phyloP scores from a whole-genome alignment of 2,888 invertebrate species.

The Drosophila atripex region DNA sequence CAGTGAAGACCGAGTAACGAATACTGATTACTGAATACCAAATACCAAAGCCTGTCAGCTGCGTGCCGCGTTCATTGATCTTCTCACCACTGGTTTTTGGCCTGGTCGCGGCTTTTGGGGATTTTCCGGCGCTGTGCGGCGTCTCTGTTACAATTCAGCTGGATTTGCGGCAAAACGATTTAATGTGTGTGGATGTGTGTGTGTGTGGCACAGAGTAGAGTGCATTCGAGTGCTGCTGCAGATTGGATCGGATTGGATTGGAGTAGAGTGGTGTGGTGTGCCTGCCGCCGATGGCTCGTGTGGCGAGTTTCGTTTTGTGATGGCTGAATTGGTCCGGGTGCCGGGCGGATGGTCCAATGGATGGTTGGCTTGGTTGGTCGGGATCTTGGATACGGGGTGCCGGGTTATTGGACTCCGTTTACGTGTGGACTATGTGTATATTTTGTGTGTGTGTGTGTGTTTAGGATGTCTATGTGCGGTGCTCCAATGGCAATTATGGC shows the following conservation, averaged over 20 bases:
- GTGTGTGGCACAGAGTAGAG: slow-evolving; percentile 5
- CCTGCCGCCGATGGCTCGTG: slow-evolving; percentile 74
- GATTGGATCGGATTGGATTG: slow-evolving; percentile 28
- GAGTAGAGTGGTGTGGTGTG: slow-evolving; percentile 34
- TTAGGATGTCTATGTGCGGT: slow-evolving; percentile 48
- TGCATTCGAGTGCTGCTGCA: slow-evolving; percentile 48
- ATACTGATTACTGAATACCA: slow-evolving; percentile 41
- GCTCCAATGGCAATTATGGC: slow-evolving; percentile 76
- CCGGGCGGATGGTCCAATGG: slow-evolving; percentile 18
- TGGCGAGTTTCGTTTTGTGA: slow-evolving; percentile 62
- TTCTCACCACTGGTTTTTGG: slow-evolving; percentile 59
- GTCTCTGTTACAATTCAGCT: slow-evolving; percentile 63
- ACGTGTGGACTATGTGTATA: background rate
- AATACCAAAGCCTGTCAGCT: slow-evolving; percentile 55
- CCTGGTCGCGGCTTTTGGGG: slow-evolving; percentile 54
- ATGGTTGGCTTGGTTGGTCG: slow-evolving; percentile 44
- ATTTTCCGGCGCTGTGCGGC: slow-evolving; percentile 68
- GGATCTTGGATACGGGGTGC: slow-evolving; percentile 21
- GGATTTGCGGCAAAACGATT: slow-evolving; percentile 38
- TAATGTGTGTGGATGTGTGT: slow-evolving; percentile 7
- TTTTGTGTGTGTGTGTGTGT: background rate
- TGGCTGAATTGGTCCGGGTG: slow-evolving; percentile 38
- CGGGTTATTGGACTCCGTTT: slow-evolving; percentile 76
- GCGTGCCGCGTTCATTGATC: slow-evolving; percentile 78
- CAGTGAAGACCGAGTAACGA: slow-evolving; percentile 19